Percentiles rank a stretch among this genome's conserved stretches.
phyloP scores from a whole-genome alignment of 1,140 invertebrate species.

The Trichonephila clavata region DNA sequence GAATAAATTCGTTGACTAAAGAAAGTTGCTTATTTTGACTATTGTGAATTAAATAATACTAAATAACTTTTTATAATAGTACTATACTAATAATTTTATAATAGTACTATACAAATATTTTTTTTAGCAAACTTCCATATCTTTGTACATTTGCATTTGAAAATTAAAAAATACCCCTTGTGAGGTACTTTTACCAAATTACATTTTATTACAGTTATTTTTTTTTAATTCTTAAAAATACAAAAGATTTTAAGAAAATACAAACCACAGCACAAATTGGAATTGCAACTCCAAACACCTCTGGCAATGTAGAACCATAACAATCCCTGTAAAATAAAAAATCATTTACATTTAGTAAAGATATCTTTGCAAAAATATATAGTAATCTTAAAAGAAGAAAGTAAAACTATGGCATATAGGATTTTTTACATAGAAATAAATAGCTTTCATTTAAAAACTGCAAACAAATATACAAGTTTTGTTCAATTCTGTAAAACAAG shows the following conservation, averaged over 20 bases:
- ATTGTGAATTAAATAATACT: neutral
- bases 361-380: neutral
- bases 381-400: neutral
- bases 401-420: too few relatives aligned
- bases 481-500: too few relatives aligned
- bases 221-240: neutral
- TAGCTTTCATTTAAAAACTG: too few relatives aligned
- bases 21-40: neutral
- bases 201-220: neutral
- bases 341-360: neutral
- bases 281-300: constrained; percentile 88
- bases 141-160: neutral
- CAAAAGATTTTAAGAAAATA: constrained; percentile 74
- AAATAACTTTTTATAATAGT: too few relatives aligned
- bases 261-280: constrained; percentile 89
- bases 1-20: neutral
- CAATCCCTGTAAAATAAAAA: constrained; percentile 83
- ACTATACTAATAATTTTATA: too few relatives aligned
- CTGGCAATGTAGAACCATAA: constrained; percentile 85
- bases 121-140: neutral
- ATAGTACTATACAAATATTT: too few relatives aligned
- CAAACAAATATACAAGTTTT: too few relatives aligned
- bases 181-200: neutral
- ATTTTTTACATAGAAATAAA: too few relatives aligned
- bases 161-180: neutral